phyloP scores from a whole-genome alignment of 2,797 vertebrate species.

The Coendou prehensilis region DNA sequence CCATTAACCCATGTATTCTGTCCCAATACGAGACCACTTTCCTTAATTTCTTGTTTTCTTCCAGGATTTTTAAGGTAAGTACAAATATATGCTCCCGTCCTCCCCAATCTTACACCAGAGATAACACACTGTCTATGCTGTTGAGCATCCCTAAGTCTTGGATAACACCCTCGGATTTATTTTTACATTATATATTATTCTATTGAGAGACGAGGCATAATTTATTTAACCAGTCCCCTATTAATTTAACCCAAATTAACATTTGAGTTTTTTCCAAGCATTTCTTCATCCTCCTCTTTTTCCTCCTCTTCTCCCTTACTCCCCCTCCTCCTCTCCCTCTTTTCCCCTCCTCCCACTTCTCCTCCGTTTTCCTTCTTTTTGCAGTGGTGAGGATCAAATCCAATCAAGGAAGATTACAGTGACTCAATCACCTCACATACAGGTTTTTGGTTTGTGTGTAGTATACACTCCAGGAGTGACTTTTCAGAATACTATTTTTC shows the following conservation, averaged over 20 bases:
- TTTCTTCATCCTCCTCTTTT: neutral
- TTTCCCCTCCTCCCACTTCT: neutral
- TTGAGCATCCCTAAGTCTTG: neutral
- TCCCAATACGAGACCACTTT: neutral
- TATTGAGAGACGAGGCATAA: neutral
- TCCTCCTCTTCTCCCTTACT: neutral
- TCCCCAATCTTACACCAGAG: neutral
- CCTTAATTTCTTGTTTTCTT: constrained; percentile 45
- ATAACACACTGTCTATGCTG: neutral
- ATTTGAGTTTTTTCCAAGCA: neutral
- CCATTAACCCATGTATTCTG: neutral
- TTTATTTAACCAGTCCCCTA: neutral
- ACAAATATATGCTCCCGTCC: neutral
- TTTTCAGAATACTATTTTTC: constrained; percentile 11
- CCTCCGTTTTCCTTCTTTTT: neutral
- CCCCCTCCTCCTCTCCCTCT: neutral
- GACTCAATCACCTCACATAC: neutral
- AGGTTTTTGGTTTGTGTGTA: neutral
- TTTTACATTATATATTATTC: neutral
- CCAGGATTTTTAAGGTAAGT: neutral
- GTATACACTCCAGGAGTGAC: neutral
- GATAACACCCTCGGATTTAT: neutral
- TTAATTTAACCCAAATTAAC: neutral
- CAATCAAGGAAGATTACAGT: neutral
- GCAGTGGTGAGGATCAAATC: neutral